Conservation (phyloP, 2,888 invertebrate genomes). For the Halictus ligatus region DNA sequence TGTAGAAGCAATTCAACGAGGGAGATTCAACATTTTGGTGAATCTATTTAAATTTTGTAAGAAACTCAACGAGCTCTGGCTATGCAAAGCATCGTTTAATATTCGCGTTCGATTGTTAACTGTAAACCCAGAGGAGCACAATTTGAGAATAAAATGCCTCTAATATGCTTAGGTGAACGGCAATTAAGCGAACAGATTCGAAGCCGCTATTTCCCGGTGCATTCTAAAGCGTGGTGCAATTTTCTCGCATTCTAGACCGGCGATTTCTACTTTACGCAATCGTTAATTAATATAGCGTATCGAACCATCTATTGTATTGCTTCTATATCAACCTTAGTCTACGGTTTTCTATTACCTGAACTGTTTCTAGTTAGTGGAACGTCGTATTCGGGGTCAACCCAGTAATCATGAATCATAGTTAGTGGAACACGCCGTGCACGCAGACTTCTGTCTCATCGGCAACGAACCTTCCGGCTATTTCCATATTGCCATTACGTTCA, state of each 20-base stretch:
- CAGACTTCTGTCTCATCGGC: slow-evolving; percentile 40
- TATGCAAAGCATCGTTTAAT: not conserved
- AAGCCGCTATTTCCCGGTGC: not conserved
- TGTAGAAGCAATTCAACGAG: slow-evolving; percentile 36
- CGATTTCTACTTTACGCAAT: slow-evolving; percentile 44
- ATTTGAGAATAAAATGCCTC: not conserved
- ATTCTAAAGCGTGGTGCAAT: not conserved
- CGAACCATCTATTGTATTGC: slow-evolving; percentile 17
- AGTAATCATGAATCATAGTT: slow-evolving; percentile 63
- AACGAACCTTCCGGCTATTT: not conserved
- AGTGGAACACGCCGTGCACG: slow-evolving; percentile 60
- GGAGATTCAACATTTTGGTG: not conserved
- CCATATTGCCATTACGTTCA: not conserved
- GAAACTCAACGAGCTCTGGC: no score
- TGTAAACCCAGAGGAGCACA: not conserved
- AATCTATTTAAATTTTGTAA: not conserved
- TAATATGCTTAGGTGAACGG: not conserved
- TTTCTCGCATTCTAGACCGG: slow-evolving; percentile 4
- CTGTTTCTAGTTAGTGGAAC: slow-evolving; percentile 61
- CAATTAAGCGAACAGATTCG: not conserved
- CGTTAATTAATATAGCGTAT: not conserved
- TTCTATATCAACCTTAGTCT: slow-evolving; percentile 42
- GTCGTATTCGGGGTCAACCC: slow-evolving; percentile 57
- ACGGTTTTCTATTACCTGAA: slow-evolving; percentile 15
- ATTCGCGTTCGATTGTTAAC: not conserved